These are phyloP conservation scores for Agrotis exclamationis DNA, from an alignment of 2,888 invertebrate species.

Conservation along the genomic window DNA sequence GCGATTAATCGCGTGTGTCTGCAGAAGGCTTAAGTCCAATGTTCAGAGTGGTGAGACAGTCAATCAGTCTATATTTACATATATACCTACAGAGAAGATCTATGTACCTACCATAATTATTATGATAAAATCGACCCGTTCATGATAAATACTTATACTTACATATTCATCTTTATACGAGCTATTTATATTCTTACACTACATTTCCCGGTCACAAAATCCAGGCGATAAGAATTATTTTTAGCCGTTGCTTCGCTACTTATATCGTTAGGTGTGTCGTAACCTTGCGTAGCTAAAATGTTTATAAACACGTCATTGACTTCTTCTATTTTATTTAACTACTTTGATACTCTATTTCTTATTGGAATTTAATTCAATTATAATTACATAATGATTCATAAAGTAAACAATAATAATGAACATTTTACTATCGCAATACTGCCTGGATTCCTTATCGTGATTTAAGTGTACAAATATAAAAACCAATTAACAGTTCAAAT, in stretches of 20 bases:
- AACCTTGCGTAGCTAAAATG: constrained; percentile 42
- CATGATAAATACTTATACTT: constrained; percentile 31
- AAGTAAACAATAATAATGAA: background rate
- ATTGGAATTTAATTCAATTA: constrained; percentile 32
- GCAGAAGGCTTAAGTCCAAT: no score
- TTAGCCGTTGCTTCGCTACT: constrained; percentile 22
- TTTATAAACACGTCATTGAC: constrained; percentile 12
- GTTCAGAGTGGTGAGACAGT: constrained; percentile 42
- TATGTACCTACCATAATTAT: constrained; percentile 22
- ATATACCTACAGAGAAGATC: constrained; percentile 36
- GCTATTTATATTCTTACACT: constrained; percentile 46
- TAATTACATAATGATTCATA: constrained; percentile 7
- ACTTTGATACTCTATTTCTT: background rate
- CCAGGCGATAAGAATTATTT: constrained; percentile 46
- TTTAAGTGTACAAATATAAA: background rate
- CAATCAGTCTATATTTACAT: constrained; percentile 33
- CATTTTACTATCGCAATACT: background rate
- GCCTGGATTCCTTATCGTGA: background rate
- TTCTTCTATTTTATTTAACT: constrained; percentile 16
- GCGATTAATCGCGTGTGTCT: no score
- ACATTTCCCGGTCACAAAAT: constrained; percentile 50
- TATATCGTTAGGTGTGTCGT: constrained; percentile 29
- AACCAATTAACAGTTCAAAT: background rate
- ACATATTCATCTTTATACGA: constrained; percentile 25
- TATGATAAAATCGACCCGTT: constrained; percentile 13